Conservation (phyloP, 2,113 vertebrate genomes). For the Corydoras sp. region DNA sequence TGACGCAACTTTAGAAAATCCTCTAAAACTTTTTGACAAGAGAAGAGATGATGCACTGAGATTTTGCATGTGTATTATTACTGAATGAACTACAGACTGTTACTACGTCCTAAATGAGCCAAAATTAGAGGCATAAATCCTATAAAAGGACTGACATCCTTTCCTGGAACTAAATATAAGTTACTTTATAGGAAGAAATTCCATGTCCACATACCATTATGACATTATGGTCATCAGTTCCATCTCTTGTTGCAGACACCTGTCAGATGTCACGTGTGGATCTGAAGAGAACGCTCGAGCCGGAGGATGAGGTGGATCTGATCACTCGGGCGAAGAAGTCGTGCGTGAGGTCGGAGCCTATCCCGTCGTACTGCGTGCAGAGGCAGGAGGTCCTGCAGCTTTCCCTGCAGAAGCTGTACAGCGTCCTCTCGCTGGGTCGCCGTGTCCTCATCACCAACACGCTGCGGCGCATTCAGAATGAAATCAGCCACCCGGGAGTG, state of each 20-base stretch:
- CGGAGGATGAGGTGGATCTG: constrained; percentile 80
- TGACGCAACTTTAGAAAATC: no score
- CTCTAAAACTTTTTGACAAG: no score
- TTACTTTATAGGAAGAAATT: not conserved
- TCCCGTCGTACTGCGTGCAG: constrained; percentile 78
- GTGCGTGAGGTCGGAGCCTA: constrained; percentile 64
- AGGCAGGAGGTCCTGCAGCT: constrained; percentile 90
- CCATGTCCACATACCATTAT: no score
- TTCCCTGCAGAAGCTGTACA: constrained; percentile 88
- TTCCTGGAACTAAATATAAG: not conserved
- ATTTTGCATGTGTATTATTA: no score
- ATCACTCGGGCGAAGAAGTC: constrained; percentile 63
- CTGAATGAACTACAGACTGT: no score
- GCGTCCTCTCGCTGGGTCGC: constrained; percentile 74
- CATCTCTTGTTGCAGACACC: constrained; percentile 67
- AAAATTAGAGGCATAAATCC: no score
- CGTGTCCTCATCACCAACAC: constrained; percentile 88
- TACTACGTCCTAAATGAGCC: no score
- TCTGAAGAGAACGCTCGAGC: constrained; percentile 85
- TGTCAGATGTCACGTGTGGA: constrained; percentile 79
- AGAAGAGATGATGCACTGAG: no score
- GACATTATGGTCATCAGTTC: not conserved
- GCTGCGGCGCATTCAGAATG: constrained; percentile 79
- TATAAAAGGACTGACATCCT: not conserved
- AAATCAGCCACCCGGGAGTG: constrained; percentile 75